A percentile compares a stretch with the other conserved stretches of the same genome.
Evolutionary conservation across 2,797 vertebrate species (phyloP).

Genomic region (Megaceryle alcyon): DNA sequence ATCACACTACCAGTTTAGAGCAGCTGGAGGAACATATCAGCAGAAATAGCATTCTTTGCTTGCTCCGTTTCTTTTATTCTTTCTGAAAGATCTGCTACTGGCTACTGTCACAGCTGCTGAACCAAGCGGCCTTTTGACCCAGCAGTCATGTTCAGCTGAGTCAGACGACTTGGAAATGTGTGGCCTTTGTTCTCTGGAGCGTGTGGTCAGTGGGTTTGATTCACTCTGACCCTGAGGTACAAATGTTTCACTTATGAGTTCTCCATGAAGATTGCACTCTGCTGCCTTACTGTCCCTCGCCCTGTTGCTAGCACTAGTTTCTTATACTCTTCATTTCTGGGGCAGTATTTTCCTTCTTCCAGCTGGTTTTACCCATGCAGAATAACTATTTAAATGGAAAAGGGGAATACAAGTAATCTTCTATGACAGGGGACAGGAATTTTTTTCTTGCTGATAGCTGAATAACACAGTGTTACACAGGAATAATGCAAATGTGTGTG

Average conservation of each 20-base stretch:
- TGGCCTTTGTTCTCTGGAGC: not conserved
- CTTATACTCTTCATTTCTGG: not conserved
- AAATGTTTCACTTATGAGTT: not conserved
- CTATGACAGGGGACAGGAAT: not conserved
- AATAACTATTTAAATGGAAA: not conserved
- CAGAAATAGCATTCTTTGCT: not conserved
- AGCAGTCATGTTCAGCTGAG: not conserved
- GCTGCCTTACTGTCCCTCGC: not conserved
- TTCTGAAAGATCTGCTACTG: slow-evolving; percentile 22
- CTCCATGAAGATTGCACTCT: not conserved
- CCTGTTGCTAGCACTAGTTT: not conserved
- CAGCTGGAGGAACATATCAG: not conserved
- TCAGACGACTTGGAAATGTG: not conserved
- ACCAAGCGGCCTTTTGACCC: not conserved
- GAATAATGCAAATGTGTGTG: not conserved
- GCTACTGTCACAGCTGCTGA: not conserved
- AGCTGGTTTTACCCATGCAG: not conserved
- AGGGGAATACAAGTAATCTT: not conserved
- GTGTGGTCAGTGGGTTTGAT: not conserved
- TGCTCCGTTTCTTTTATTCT: slow-evolving; percentile 6
- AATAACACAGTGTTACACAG: not conserved
- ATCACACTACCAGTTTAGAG: not conserved
- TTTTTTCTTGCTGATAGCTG: not conserved
- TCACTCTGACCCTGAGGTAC: not conserved
- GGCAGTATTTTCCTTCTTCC: not conserved